These are phyloP conservation scores for Eupleurogrammus muticus DNA, from an alignment of 2,797 vertebrate species.

Conservation along the genomic window DNA sequence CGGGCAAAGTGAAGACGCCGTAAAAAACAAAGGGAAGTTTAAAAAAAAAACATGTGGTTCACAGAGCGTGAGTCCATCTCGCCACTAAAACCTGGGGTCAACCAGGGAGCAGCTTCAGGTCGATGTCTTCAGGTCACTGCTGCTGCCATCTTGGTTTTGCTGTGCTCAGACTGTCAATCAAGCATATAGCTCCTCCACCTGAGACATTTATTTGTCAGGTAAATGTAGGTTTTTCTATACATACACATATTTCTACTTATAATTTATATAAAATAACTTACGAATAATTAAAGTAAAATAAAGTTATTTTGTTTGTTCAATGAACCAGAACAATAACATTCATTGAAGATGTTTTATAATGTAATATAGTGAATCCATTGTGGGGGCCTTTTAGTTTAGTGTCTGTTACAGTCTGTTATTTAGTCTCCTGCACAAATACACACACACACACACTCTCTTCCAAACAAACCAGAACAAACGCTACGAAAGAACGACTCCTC, in stretches of 20 bases:
- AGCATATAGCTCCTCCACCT: background rate
- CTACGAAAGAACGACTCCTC: constrained; percentile 37
- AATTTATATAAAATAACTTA: too few relatives aligned
- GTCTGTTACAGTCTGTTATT: background rate
- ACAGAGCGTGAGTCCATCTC: constrained; percentile 52
- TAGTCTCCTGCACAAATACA: background rate
- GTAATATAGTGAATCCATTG: too few relatives aligned
- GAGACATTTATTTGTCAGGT: too few relatives aligned
- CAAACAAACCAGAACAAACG: constrained; percentile 46
- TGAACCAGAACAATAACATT: too few relatives aligned
- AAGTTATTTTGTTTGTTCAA: too few relatives aligned
- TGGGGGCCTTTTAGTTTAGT: too few relatives aligned
- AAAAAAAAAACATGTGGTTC: constrained; percentile 58
- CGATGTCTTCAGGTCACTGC: constrained; percentile 31
- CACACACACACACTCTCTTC: too few relatives aligned
- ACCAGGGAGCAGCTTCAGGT: constrained; percentile 67
- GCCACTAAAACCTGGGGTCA: constrained; percentile 68
- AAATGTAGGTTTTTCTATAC: too few relatives aligned
- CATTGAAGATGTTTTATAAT: too few relatives aligned
- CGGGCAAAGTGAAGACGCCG: constrained; percentile 47
- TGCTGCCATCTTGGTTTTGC: constrained; percentile 23
- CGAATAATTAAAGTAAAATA: too few relatives aligned
- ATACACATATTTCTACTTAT: too few relatives aligned
- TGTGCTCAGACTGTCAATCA: constrained; percentile 1
- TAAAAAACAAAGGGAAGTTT: constrained; percentile 62